phyloP scores from a whole-genome alignment of 2,113 vertebrate genomes.

The Xenopus borealis region DNA sequence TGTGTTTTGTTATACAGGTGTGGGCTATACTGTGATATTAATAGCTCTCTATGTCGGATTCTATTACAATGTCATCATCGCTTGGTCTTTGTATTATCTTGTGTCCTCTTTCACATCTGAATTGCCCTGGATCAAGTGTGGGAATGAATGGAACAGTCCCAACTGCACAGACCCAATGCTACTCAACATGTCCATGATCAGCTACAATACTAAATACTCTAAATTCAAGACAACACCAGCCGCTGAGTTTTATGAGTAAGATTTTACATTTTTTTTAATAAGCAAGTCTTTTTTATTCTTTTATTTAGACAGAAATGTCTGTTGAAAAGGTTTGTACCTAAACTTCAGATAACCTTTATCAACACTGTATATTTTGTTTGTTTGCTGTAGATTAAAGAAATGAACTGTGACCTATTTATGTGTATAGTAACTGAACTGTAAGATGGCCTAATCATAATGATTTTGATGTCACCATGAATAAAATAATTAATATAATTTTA shows the following conservation, averaged over 20 bases:
- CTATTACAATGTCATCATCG: constrained; percentile 99
- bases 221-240: constrained; percentile 93
- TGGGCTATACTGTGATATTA: constrained; percentile 95
- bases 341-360: too few relatives aligned
- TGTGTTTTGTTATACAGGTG: constrained; percentile 68
- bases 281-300: too few relatives aligned
- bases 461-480: too few relatives aligned
- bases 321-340: too few relatives aligned
- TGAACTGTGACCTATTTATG: too few relatives aligned
- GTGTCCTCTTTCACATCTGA: constrained; percentile 86
- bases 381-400: too few relatives aligned
- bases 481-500: too few relatives aligned
- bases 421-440: too few relatives aligned
- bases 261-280: constrained; percentile 42
- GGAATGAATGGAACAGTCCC: constrained; percentile 87
- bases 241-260: constrained; percentile 97
- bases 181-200: constrained; percentile 75
- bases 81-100: constrained; percentile 96
- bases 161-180: constrained; percentile 82
- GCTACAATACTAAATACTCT: constrained; percentile 79
- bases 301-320: too few relatives aligned
- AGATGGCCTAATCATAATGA: too few relatives aligned
- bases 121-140: constrained; percentile 87
- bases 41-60: constrained; percentile 97
- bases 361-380: too few relatives aligned